These are phyloP conservation scores for Leptobrachium ailaonicum DNA, from an alignment of 2,113 vertebrate species.

Conservation along the genomic window DNA sequence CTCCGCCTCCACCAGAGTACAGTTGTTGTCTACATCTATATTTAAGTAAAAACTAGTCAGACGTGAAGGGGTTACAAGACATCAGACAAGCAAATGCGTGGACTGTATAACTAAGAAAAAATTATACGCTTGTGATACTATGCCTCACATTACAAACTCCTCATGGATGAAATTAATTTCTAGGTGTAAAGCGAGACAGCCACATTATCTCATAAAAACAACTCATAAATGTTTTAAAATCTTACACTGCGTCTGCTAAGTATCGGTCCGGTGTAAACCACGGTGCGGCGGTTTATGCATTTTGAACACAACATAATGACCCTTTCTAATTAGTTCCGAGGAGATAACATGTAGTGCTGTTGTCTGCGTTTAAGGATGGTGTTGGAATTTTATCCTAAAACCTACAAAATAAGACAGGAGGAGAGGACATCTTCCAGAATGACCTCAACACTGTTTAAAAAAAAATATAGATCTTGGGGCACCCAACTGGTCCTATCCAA, in stretches of 20 bases:
- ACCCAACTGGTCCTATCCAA: too few relatives aligned
- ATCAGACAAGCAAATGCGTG: conserved; percentile 25
- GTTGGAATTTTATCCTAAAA: background rate
- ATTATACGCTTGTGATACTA: conserved; percentile 36
- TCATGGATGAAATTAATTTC: conserved; percentile 49
- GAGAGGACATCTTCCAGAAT: too few relatives aligned
- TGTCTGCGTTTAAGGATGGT: background rate
- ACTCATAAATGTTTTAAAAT: conserved; percentile 32
- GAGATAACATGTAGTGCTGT: background rate
- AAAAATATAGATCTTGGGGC: too few relatives aligned
- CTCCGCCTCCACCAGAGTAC: too few relatives aligned
- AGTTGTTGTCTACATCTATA: too few relatives aligned
- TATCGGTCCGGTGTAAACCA: conserved; percentile 14
- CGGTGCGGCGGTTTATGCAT: conserved; percentile 23
- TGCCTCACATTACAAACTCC: conserved; percentile 40
- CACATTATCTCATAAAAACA: conserved; percentile 46
- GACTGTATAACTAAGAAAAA: conserved; percentile 20
- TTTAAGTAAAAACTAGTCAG: too few relatives aligned
- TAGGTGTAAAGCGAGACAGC: conserved; percentile 45
- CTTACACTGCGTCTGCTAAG: conserved; percentile 21
- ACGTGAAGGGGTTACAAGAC: conserved; percentile 43
- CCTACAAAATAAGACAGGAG: background rate
- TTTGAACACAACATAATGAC: conserved; percentile 30
- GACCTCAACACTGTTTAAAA: too few relatives aligned
- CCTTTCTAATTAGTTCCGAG: conserved; percentile 23